phyloP scores from a whole-genome alignment of 35 echinoderm and acorn worm species.

The Apostichopus parvimensis region DNA sequence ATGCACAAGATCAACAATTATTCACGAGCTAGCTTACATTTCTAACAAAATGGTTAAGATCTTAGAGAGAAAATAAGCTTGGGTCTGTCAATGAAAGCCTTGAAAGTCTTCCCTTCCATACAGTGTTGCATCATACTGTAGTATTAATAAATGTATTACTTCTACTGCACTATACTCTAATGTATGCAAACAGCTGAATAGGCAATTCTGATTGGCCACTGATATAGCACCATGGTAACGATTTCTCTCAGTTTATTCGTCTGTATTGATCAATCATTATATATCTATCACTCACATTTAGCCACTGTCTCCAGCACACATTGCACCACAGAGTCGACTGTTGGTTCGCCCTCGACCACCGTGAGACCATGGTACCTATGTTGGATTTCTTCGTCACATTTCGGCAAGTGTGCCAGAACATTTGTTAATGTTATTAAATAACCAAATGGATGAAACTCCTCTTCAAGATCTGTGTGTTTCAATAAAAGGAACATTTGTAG shows the following conservation, averaged over 20 bases:
- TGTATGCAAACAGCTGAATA: no score
- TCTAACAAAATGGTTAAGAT: no score
- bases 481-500: not conserved
- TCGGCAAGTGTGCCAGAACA: slow-evolving; percentile 65
- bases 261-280: no score
- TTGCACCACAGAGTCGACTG: slow-evolving; percentile 53
- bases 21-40: not conserved
- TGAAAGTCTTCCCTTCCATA: no score
- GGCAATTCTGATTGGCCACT: no score
- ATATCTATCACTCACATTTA: slow-evolving; percentile 62
- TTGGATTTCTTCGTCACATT: slow-evolving; percentile 46
- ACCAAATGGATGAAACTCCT: slow-evolving; percentile 40
- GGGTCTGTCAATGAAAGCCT: no score
- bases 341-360: slow-evolving; percentile 61
- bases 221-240: no score
- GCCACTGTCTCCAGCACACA: slow-evolving; percentile 33
- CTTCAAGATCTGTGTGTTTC: not conserved
- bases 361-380: slow-evolving; percentile 55
- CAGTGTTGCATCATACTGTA: no score
- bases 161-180: no score
- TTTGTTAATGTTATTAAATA: slow-evolving; percentile 55
- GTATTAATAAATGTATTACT: no score
- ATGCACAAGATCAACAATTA: no score
- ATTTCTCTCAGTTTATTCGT: not conserved
- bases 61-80: no score